phyloP scores from a whole-genome alignment of 2,888 invertebrate species.

The Mamestra brassicae region DNA sequence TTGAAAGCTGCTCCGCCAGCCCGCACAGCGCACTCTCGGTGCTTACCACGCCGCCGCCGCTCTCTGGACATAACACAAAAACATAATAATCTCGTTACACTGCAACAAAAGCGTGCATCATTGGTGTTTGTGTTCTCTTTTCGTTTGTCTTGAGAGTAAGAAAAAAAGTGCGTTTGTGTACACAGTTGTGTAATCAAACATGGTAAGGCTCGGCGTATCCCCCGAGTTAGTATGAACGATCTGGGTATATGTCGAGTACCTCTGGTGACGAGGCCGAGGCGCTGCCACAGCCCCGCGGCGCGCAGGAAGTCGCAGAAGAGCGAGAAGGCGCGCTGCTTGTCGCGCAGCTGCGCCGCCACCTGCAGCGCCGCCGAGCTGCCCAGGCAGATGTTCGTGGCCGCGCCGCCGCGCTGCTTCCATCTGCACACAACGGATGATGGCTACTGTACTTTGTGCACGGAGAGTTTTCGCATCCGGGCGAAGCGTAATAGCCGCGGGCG shows the following conservation, averaged over 20 bases:
- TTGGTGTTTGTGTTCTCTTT: no score
- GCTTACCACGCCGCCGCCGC: slow-evolving; percentile 75
- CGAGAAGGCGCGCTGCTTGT: slow-evolving; percentile 95
- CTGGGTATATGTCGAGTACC: no score
- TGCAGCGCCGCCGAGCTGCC: slow-evolving; percentile 96
- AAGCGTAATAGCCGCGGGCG: no score
- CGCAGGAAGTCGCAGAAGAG: slow-evolving; percentile 95
- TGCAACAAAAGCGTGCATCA: no score
- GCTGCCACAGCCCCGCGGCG: slow-evolving; percentile 92
- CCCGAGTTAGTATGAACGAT: no score
- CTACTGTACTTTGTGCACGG: not conserved
- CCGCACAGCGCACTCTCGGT: slow-evolving; percentile 92
- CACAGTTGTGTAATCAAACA: no score
- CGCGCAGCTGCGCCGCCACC: slow-evolving; percentile 95
- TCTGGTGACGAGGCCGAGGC: slow-evolving; percentile 84
- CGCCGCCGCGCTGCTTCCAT: slow-evolving; percentile 82
- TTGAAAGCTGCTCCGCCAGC: slow-evolving; percentile 95
- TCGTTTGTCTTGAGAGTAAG: no score
- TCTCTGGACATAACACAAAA: slow-evolving; percentile 63
- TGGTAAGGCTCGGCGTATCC: no score
- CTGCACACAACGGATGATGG: slow-evolving; percentile 58
- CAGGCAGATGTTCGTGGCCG: slow-evolving; percentile 85
- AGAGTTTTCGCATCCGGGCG: no score
- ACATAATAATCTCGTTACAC: no score
- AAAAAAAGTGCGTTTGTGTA: no score